A percentile compares a stretch with the other conserved stretches of the same genome.
Evolutionary conservation across 92 coral and sea anemone genomes (phyloP).

Genomic region (Blastomussa wellsi): DNA sequence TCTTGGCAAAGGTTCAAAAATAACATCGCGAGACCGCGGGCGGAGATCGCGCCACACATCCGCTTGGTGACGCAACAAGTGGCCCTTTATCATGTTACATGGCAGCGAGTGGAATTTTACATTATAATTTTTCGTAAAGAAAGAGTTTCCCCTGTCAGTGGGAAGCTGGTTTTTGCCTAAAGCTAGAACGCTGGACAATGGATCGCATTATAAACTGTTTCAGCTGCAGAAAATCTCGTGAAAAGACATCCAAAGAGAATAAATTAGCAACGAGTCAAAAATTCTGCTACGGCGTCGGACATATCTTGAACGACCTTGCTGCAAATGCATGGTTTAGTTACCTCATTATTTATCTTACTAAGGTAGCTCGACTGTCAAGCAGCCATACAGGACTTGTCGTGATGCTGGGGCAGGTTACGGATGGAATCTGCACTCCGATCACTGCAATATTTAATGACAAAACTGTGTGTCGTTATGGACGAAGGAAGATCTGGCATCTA

Average conservation of each 20-base stretch:
- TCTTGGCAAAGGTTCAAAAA: too few relatives aligned
- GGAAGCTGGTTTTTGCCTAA: background rate
- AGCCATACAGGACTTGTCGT: constrained; percentile 83
- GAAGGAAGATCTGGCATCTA: constrained; percentile 87
- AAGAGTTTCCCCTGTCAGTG: background rate
- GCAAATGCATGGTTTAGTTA: constrained; percentile 90
- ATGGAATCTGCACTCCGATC: constrained; percentile 83
- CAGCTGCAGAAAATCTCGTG: background rate
- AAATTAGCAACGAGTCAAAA: constrained; percentile 64
- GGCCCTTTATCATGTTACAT: background rate
- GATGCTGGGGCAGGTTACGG: constrained; percentile 78
- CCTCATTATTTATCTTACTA: constrained; percentile 74
- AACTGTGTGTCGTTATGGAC: constrained; percentile 88
- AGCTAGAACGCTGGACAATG: background rate
- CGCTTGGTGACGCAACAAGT: constrained; percentile 36
- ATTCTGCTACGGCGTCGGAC: constrained; percentile 79
- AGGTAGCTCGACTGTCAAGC: constrained; percentile 79
- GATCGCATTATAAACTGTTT: constrained; percentile 3
- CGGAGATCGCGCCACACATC: constrained; percentile 26
- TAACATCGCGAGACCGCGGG: too few relatives aligned
- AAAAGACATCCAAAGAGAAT: constrained; percentile 15
- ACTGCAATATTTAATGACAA: constrained; percentile 77
- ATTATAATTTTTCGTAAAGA: background rate
- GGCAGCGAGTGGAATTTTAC: constrained; percentile 3
- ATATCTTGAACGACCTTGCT: constrained; percentile 82